A percentile compares a stretch with the other conserved stretches of the same genome.
These are phyloP conservation scores for Globodera ellingtonae DNA, from an alignment of 1,140 invertebrate species.

Conservation along the genomic window DNA sequence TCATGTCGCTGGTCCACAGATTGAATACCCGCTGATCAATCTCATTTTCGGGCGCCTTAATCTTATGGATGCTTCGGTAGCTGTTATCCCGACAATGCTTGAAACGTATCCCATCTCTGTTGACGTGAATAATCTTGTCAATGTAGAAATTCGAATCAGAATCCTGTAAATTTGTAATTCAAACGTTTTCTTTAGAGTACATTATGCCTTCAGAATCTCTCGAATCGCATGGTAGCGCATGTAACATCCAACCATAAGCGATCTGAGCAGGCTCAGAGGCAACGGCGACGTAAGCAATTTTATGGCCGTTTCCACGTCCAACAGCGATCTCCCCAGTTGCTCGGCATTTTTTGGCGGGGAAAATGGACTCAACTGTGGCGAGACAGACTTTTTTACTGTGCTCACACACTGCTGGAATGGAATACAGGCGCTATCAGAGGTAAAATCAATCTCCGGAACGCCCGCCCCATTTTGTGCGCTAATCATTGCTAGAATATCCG, in stretches of 20 bases:
- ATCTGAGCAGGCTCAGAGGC: neutral
- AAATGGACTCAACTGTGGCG: neutral
- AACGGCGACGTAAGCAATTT: neutral
- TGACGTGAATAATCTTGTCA: slow-evolving; percentile 24
- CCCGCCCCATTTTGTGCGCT: neutral
- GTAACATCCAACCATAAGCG: slow-evolving; percentile 4
- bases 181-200: neutral
- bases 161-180: neutral
- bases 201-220: slow-evolving; percentile 14
- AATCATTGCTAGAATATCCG: neutral
- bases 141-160: slow-evolving; percentile 17
- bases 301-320: neutral
- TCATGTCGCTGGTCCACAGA: slow-evolving; percentile 10
- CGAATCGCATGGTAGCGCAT: slow-evolving; percentile 24
- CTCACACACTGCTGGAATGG: neutral
- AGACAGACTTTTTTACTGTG: neutral
- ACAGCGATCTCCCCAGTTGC: neutral
- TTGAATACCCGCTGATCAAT: slow-evolving; percentile 11
- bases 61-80: slow-evolving; percentile 22
- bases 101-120: slow-evolving; percentile 21
- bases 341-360: neutral
- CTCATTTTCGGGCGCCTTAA: slow-evolving; percentile 7
- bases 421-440: neutral
- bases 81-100: slow-evolving; percentile 16
- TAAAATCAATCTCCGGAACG: neutral